These are phyloP conservation scores for Hexactinellida sp. DNA, from an alignment of 37 sponge, comb jelly and placozoan genomes.

Conservation along the genomic window DNA sequence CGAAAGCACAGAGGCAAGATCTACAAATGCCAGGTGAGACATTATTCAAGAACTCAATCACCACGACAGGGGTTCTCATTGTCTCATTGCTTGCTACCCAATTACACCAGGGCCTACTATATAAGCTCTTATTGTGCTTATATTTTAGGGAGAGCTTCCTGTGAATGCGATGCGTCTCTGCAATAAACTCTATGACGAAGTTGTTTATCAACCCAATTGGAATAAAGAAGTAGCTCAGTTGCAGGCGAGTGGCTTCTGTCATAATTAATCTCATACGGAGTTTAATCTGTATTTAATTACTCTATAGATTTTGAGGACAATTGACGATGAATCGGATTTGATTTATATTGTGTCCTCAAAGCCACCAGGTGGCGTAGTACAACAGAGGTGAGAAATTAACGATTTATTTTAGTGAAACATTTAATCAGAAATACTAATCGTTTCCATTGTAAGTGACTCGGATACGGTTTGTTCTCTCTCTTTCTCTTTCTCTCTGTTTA, in stretches of 20 bases:
- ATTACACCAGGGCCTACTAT: not conserved
- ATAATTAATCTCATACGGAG: not conserved
- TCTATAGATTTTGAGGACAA: not conserved
- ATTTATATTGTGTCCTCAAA: not conserved
- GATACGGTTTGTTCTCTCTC: not conserved
- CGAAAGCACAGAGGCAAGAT: not conserved
- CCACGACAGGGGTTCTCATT: not conserved
- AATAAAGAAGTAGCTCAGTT: not conserved
- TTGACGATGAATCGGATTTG: not conserved
- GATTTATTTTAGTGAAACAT: not conserved
- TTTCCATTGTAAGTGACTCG: too few species aligned
- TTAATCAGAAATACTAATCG: too few species aligned
- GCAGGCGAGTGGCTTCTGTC: not conserved
- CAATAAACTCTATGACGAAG: not conserved
- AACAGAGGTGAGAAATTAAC: not conserved
- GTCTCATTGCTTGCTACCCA: not conserved
- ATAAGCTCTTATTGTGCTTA: not conserved
- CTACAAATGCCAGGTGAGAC: not conserved
- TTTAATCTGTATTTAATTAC: not conserved
- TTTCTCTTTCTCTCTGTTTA: not conserved
- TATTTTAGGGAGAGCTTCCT: not conserved
- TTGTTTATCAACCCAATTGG: not conserved
- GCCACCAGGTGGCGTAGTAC: not conserved
- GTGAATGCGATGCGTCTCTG: not conserved
- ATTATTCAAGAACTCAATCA: not conserved